Evolutionary conservation across 2,797 vertebrate species (phyloP).

Genomic region (Anguilla megastoma): DNA sequence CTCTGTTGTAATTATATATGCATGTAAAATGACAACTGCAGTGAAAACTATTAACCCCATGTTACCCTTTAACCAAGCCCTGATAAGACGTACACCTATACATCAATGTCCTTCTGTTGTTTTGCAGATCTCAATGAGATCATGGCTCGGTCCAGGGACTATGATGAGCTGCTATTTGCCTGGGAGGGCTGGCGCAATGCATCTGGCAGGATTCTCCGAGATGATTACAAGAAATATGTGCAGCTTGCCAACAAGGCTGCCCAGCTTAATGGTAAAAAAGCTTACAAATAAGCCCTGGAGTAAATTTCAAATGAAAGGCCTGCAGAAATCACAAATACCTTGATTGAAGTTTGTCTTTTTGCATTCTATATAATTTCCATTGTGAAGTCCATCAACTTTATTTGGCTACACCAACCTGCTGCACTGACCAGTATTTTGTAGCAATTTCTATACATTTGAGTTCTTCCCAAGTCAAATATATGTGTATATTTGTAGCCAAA

Average conservation of each 20-base stretch:
- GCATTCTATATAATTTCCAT: neutral
- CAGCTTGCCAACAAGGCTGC: conserved; percentile 90
- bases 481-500: neutral
- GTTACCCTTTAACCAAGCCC: neutral
- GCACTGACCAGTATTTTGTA: neutral
- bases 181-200: conserved; percentile 92
- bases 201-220: conserved; percentile 81
- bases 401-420: neutral
- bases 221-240: conserved; percentile 83
- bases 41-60: neutral
- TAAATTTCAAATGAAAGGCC: neutral
- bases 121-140: conserved; percentile 83
- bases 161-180: conserved; percentile 84
- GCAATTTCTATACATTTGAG: neutral
- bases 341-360: too few relatives aligned
- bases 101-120: conserved; percentile 15
- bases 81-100: neutral
- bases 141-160: conserved; percentile 86
- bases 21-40: neutral
- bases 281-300: neutral
- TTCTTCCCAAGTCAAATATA: neutral
- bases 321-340: neutral
- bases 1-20: neutral
- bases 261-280: conserved; percentile 79
- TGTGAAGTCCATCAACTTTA: neutral